These are phyloP conservation scores for Drosophila pandora DNA, from an alignment of 1,140 invertebrate species.

Conservation along the genomic window DNA sequence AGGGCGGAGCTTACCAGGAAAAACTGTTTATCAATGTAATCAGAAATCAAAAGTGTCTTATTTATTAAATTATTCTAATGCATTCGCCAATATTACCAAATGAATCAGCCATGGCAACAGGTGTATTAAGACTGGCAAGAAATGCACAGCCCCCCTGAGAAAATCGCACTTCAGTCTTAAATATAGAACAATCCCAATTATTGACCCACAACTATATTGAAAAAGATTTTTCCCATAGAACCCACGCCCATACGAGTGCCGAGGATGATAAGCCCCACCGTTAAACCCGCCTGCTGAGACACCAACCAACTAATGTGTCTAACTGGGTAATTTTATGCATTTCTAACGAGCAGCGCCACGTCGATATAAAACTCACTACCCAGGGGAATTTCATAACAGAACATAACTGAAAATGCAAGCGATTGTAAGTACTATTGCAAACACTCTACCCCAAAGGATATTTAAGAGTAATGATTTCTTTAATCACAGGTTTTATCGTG, in stretches of 20 bases:
- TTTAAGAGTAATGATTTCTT: not conserved
- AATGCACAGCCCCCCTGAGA: constrained; percentile 6
- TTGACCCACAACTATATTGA: not conserved
- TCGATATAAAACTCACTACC: constrained; percentile 54
- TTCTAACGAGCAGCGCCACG: constrained; percentile 33
- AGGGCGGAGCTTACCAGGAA: constrained; percentile 19
- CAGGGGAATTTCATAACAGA: constrained; percentile 39
- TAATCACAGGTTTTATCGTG: constrained; percentile 16
- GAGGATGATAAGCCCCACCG: not conserved
- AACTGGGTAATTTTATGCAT: constrained; percentile 64
- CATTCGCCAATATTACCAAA: not conserved
- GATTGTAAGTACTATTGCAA: constrained; percentile 51
- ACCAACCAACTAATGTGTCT: constrained; percentile 13
- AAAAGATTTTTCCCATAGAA: constrained; percentile 34
- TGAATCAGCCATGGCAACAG: constrained; percentile 28
- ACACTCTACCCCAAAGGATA: constrained; percentile 2
- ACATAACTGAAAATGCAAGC: constrained; percentile 53
- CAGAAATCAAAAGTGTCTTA: not conserved
- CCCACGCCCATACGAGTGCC: constrained; percentile 25
- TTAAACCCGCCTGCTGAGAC: constrained; percentile 5
- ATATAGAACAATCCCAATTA: constrained; percentile 3
- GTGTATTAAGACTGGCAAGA: not conserved
- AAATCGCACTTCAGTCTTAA: constrained; percentile 15
- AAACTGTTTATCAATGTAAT: constrained; percentile 14
- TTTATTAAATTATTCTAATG: constrained; percentile 11